These are phyloP conservation scores for Leptosomus discolor DNA, from an alignment of 2,113 vertebrate species.

Conservation along the genomic window DNA sequence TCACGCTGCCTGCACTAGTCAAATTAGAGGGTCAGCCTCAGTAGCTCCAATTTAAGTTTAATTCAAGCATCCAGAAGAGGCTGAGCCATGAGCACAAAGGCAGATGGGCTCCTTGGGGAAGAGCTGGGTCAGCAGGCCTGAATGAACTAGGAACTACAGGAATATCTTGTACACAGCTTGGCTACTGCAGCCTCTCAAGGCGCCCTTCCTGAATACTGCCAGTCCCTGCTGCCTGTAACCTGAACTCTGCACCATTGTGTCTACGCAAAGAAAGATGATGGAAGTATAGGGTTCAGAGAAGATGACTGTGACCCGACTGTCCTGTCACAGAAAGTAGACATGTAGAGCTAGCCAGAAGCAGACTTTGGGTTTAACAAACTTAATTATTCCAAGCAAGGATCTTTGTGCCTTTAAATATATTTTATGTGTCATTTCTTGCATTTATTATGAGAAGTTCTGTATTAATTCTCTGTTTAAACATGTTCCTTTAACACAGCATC, in stretches of 20 bases:
- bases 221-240: neutral
- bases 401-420: neutral
- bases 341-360: neutral
- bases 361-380: neutral
- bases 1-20: rapidly evolving
- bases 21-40: neutral
- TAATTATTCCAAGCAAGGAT: neutral
- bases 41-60: neutral
- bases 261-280: neutral
- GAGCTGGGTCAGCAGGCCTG: neutral
- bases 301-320: rapidly evolving
- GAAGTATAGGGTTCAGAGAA: neutral
- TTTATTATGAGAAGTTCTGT: neutral
- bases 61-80: neutral
- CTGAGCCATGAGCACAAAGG: neutral
- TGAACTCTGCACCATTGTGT: neutral
- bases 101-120: rapidly evolving
- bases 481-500: neutral
- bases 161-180: neutral
- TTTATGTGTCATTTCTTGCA: neutral
- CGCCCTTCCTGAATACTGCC: neutral
- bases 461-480: neutral
- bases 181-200: neutral
- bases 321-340: neutral
- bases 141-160: neutral